These are phyloP conservation scores for Chaetophractus vellerosus DNA, from an alignment of 2,797 vertebrate genomes.

Conservation along the genomic window DNA sequence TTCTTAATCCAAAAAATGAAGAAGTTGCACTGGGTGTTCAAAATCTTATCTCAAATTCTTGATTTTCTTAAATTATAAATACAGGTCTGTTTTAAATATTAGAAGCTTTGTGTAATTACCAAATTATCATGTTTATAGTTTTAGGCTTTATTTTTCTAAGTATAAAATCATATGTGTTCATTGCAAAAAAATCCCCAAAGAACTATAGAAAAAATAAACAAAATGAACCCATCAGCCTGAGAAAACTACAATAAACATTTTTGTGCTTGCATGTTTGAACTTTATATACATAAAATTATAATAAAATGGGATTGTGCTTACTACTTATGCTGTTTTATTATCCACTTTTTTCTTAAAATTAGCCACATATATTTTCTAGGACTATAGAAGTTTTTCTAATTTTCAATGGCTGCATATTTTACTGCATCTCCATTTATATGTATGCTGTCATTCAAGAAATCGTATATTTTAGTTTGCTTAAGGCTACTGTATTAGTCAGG, in stretches of 20 bases:
- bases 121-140: slow-evolving; percentile 9
- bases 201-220: not conserved
- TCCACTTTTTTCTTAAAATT: slow-evolving; percentile 16
- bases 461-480: too few relatives aligned
- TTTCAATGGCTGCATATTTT: slow-evolving; percentile 6
- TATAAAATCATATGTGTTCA: not conserved
- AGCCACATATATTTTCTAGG: not conserved
- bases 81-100: not conserved
- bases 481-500: too few relatives aligned
- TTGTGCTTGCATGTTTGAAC: not conserved
- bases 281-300: not conserved
- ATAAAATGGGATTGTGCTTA: not conserved
- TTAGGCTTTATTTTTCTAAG: slow-evolving; percentile 5
- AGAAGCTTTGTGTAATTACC: not conserved
- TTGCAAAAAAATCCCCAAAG: not conserved
- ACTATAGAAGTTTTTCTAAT: not conserved
- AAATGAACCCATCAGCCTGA: not conserved
- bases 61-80: slow-evolving; percentile 11
- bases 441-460: not conserved
- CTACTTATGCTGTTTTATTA: not conserved
- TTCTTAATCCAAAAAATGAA: slow-evolving; percentile 58
- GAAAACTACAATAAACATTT: not conserved
- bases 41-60: slow-evolving; percentile 51
- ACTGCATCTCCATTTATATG: not conserved
- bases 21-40: not conserved